Evolutionary conservation across 1,140 invertebrate species (phyloP).

Genomic region (Heliconius nattereri): DNA sequence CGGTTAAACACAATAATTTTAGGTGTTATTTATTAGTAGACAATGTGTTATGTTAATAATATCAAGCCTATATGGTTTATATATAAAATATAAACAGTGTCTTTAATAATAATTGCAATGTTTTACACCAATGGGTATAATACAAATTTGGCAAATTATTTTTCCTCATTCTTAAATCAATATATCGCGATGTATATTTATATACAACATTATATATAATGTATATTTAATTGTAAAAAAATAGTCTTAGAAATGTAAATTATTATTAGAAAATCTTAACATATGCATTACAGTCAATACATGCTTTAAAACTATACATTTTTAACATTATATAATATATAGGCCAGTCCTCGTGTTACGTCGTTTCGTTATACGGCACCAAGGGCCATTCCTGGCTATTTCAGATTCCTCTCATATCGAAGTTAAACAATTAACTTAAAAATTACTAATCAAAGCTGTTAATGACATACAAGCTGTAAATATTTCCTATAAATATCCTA

Average conservation of each 20-base stretch:
- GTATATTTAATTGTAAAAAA: slow-evolving; percentile 12
- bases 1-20: slow-evolving; percentile 40
- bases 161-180: not conserved
- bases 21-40: not conserved
- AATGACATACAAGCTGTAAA: no score
- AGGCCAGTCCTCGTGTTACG: no score
- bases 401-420: no score
- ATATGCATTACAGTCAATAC: not conserved
- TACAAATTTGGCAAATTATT: slow-evolving; percentile 7
- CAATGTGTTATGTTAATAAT: not conserved
- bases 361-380: no score
- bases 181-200: not conserved
- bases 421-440: no score
- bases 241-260: not conserved
- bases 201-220: not conserved
- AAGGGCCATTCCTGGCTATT: no score
- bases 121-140: not conserved
- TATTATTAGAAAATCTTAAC: slow-evolving; percentile 3
- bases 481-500: no score
- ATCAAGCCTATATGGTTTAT: not conserved
- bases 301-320: not conserved
- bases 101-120: not conserved
- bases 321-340: not conserved
- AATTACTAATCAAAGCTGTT: no score
- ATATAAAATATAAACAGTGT: not conserved